A percentile compares a stretch with the other conserved stretches of the same genome.
These are phyloP conservation scores for Lepus oiostolus DNA, from an alignment of 2,797 vertebrate genomes.

Conservation along the genomic window DNA sequence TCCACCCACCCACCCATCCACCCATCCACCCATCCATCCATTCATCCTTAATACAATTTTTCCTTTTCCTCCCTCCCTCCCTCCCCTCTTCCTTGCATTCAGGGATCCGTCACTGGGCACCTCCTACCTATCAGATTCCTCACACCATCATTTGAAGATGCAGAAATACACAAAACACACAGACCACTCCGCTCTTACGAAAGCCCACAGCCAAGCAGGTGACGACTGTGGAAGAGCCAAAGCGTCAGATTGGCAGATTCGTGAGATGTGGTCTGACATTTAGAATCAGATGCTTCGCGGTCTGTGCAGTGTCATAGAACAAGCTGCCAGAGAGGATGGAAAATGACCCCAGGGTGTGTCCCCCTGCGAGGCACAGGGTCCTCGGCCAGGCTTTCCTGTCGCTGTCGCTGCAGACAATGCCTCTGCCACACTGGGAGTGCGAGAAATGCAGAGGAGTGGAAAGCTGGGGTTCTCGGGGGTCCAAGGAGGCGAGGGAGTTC, in stretches of 20 bases:
- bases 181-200: accelerated
- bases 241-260: background rate
- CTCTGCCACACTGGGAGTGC: background rate
- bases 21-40: too few relatives aligned
- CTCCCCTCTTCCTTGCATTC: too few relatives aligned
- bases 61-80: too few relatives aligned
- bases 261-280: background rate
- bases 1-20: too few relatives aligned
- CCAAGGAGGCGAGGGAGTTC: background rate
- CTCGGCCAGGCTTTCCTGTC: background rate
- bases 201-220: background rate
- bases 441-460: background rate
- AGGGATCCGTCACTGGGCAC: too few relatives aligned
- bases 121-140: too few relatives aligned
- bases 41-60: too few relatives aligned
- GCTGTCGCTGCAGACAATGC: background rate
- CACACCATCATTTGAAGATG: too few relatives aligned
- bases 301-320: background rate
- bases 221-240: background rate
- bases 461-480: background rate
- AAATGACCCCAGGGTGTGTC: accelerated
- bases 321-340: too few relatives aligned
- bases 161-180: background rate
- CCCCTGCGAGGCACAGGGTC: background rate
- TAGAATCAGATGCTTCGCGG: too few relatives aligned